These are phyloP conservation scores for Incurvaria masculella DNA, from an alignment of 2,888 invertebrate genomes.

Conservation along the genomic window DNA sequence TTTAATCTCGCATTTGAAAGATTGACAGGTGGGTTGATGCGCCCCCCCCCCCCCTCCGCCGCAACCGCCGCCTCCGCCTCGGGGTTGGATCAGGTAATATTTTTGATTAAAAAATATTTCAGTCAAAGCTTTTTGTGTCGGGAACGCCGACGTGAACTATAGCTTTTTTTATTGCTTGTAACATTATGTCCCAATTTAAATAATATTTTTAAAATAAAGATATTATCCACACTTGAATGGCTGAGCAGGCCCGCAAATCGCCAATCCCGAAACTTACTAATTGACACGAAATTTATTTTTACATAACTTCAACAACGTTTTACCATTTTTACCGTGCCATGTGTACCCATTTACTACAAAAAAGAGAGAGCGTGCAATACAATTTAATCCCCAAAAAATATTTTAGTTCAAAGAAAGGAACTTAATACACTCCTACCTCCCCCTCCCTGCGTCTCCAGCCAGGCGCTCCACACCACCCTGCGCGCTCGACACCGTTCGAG, in stretches of 20 bases:
- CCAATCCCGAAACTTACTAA: too few relatives aligned
- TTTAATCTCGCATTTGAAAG: constrained; percentile 54
- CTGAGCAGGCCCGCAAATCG: too few relatives aligned
- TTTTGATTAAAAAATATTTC: constrained; percentile 54
- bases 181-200: neutral
- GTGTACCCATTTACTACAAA: neutral
- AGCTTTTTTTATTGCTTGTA: constrained; percentile 19
- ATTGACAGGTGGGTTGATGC: constrained; percentile 50
- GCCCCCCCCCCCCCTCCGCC: constrained; percentile 26
- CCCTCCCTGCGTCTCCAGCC: constrained; percentile 24
- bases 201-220: neutral
- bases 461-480: too few relatives aligned
- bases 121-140: constrained; percentile 29
- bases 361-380: constrained; percentile 54
- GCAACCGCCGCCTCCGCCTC: constrained; percentile 21
- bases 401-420: constrained; percentile 58
- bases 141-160: constrained; percentile 13
- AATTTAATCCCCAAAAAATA: constrained; percentile 56
- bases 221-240: too few relatives aligned
- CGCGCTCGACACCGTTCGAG: too few relatives aligned
- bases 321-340: constrained; percentile 5
- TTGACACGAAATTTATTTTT: too few relatives aligned
- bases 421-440: constrained; percentile 54
- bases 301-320: too few relatives aligned
- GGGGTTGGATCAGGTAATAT: constrained; percentile 44